These are phyloP conservation scores for Cantharis nigra DNA, from an alignment of 2,888 invertebrate genomes.

Conservation along the genomic window DNA sequence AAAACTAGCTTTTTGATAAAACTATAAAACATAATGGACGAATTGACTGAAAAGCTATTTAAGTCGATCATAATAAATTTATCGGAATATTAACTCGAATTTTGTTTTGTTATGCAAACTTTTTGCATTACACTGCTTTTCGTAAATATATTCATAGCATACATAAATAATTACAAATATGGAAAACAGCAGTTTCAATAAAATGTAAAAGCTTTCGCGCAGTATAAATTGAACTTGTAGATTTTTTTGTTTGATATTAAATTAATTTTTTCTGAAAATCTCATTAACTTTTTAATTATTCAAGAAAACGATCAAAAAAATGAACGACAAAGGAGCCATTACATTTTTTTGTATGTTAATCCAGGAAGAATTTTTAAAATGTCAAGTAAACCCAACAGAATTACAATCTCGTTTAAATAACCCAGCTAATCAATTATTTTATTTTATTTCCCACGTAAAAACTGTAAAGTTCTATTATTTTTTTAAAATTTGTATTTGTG, in stretches of 20 bases:
- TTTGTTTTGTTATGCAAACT: not conserved
- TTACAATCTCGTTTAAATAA: not conserved
- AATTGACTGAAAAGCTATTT: not conserved
- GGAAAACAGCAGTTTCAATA: not conserved
- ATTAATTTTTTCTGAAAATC: not conserved
- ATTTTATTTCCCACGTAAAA: too few relatives aligned
- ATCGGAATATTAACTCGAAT: not conserved
- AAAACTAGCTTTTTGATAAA: not conserved
- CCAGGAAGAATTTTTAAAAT: not conserved
- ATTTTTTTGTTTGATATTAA: not conserved
- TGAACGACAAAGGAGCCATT: not conserved
- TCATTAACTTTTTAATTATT: not conserved
- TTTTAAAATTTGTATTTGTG: too few relatives aligned
- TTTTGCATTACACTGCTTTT: not conserved
- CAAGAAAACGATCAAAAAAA: not conserved
- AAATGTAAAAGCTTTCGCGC: not conserved
- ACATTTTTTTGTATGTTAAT: not conserved
- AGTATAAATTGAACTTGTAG: not conserved
- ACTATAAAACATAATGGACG: not conserved
- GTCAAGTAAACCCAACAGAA: not conserved
- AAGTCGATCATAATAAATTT: not conserved
- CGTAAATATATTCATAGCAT: not conserved
- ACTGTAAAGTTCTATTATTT: too few relatives aligned
- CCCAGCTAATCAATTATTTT: too few relatives aligned
- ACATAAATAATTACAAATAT: not conserved